Evolutionary conservation across 1,140 invertebrate genomes (phyloP).

Genomic region (Yoshiicerus persimilis): DNA sequence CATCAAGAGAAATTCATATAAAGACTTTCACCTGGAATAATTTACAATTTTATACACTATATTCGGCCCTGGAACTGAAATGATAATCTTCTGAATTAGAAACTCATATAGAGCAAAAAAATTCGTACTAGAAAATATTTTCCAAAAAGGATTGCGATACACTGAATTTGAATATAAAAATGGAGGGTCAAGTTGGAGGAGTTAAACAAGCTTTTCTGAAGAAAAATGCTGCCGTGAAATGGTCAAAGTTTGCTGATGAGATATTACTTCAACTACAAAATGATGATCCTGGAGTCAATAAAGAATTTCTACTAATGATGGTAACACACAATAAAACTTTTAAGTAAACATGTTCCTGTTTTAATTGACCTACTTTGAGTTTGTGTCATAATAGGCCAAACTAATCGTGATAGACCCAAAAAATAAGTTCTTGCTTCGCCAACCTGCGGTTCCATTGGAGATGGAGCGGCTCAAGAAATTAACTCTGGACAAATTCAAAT

Average conservation of each 20-base stretch:
- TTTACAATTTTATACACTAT: no score
- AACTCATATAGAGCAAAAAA: no score
- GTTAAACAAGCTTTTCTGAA: neutral
- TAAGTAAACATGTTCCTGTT: neutral
- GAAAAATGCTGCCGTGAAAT: neutral
- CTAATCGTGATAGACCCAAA: conserved; percentile 6
- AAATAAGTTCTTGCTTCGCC: conserved; percentile 33
- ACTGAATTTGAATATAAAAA: no score
- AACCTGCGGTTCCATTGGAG: conserved; percentile 11
- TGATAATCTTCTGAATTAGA: no score
- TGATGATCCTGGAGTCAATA: neutral
- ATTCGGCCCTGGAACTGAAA: no score
- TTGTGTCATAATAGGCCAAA: no score
- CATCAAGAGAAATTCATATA: no score
- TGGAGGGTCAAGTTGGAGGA: neutral
- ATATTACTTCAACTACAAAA: neutral
- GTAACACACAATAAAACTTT: neutral
- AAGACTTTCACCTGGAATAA: no score
- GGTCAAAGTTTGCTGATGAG: neutral
- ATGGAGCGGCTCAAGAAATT: conserved; percentile 28
- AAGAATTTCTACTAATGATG: neutral
- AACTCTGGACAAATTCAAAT: neutral
- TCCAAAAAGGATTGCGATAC: no score
- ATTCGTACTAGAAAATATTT: no score
- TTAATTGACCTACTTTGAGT: neutral